Base-by-base conservation (phyloP, 30 jellyfish, hydroid and myxozoan species). In the Aurelia sp. region DNA sequence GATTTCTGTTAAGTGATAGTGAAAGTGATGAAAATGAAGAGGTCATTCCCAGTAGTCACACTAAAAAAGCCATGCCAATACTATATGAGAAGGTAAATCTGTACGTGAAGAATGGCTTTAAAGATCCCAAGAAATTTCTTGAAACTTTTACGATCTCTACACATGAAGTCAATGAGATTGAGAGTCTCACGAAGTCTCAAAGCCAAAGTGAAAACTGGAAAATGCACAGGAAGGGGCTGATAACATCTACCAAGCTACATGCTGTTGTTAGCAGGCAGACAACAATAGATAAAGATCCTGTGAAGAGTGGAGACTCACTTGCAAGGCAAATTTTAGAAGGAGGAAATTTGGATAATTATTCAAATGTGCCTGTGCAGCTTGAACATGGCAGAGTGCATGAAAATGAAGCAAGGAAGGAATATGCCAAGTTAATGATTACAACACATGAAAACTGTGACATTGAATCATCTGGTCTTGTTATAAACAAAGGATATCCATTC, bases 221-320 rank as follows among this genome's bases (percentile, higher is more conserved):
- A 76, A 48, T 76, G 8, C 87, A 76, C 47, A 76, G 87, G 62
- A 76, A 58, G 62, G 87, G 87, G 59, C 55, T 76, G 74, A 48
- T 57, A 76, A 76, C 87, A 30, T 76, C 87, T n/a, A 57, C 87
- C 3, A 21, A 76, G n/a, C 41, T 76, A 20, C 22, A 31, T 21
- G 87, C 57, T 52, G 87, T 76, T 53, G 7, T n/a, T 48, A 76
- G 50, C 63, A 55, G 75, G 30, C 85, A 76, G 40, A 62, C 73
- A 12, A 76, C 2, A 4, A 59, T 74, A n/a, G 75, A 76, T 8
- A 76, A 30, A 31, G 75, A 58, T 30, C 13, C 68, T 27, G 2
- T 31, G n/a, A 30, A 53, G 35, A 52, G 58, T 24, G 75, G 87
- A 18, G 75, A 62, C 16, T 20, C 58, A 20, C 87, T 76, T 76